Conservation (phyloP, 2,113 vertebrate genomes). For the Macquaria ambigua region DNA sequence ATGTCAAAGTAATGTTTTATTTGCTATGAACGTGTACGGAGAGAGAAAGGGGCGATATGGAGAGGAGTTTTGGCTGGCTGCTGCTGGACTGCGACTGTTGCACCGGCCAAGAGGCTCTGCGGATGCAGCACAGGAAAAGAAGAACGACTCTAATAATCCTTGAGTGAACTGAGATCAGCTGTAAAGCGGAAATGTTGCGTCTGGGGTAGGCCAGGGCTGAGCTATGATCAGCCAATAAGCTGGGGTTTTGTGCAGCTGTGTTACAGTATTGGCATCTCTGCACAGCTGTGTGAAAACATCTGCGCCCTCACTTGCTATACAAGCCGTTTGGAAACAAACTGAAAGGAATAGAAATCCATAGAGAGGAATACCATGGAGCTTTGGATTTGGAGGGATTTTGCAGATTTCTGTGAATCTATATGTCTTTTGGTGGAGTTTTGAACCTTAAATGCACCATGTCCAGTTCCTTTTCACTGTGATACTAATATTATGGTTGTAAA, state of each 20-base stretch:
- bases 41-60: constrained; percentile 19
- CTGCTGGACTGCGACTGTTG: constrained; percentile 23
- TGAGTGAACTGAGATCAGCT: constrained; percentile 67
- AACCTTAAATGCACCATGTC: constrained; percentile 43
- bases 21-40: constrained; percentile 39
- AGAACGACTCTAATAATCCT: constrained; percentile 55
- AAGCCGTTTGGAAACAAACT: constrained; percentile 53
- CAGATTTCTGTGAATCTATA: constrained; percentile 21
- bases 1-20: constrained; percentile 71
- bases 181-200: constrained; percentile 69
- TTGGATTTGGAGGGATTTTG: constrained; percentile 39
- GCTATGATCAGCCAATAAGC: constrained; percentile 56
- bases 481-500: constrained; percentile 63
- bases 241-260: constrained; percentile 60
- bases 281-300: constrained; percentile 75
- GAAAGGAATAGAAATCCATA: constrained; percentile 35
- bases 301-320: constrained; percentile 60
- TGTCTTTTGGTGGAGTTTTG: constrained; percentile 41
- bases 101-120: constrained; percentile 52
- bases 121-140: constrained; percentile 61
- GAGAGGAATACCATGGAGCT: constrained; percentile 27
- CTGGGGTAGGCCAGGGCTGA: constrained; percentile 55
- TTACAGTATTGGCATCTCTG: constrained; percentile 50
- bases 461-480: constrained; percentile 48
- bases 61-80: constrained; percentile 44